Percentiles rank a stretch among this genome's conserved stretches.
phyloP scores from a whole-genome alignment of 2,113 vertebrate species.

The Petroica traversi region DNA sequence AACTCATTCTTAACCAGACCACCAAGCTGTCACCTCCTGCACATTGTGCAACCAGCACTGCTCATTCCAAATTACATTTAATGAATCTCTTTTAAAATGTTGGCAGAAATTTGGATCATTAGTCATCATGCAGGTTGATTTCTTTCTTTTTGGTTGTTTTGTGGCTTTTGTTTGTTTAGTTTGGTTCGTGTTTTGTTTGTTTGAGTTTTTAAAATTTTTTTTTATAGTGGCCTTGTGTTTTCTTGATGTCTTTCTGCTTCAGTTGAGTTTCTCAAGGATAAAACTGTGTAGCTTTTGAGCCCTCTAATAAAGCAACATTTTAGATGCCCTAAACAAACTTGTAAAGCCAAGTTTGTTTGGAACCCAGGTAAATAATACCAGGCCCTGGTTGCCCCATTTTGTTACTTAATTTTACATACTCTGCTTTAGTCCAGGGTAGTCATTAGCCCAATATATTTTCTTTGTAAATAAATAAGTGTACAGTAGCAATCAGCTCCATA shows the following conservation, averaged over 20 bases:
- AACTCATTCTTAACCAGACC: background rate
- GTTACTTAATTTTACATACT: background rate
- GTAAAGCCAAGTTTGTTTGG: background rate
- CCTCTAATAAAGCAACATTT: constrained; percentile 5
- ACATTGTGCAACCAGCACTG: background rate
- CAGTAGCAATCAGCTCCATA: background rate
- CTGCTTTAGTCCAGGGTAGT: background rate
- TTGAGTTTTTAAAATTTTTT: background rate
- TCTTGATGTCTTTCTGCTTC: background rate
- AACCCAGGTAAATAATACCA: background rate
- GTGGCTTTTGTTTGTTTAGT: background rate
- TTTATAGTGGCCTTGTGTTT: background rate
- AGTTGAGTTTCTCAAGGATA: background rate
- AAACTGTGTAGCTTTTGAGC: background rate
- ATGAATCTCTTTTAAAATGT: background rate
- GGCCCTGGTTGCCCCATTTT: background rate
- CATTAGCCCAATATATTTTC: background rate
- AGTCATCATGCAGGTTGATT: background rate
- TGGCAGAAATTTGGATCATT: background rate
- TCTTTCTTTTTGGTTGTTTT: background rate
- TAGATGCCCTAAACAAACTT: background rate
- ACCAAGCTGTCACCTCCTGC: background rate
- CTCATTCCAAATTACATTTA: background rate
- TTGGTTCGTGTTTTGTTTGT: background rate
- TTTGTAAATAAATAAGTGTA: background rate